Evolutionary conservation across 2,797 vertebrate species (phyloP), one percentile per base, ranked within the genome.

Genomic region (Pteronotus mesoamericanus): DNA sequence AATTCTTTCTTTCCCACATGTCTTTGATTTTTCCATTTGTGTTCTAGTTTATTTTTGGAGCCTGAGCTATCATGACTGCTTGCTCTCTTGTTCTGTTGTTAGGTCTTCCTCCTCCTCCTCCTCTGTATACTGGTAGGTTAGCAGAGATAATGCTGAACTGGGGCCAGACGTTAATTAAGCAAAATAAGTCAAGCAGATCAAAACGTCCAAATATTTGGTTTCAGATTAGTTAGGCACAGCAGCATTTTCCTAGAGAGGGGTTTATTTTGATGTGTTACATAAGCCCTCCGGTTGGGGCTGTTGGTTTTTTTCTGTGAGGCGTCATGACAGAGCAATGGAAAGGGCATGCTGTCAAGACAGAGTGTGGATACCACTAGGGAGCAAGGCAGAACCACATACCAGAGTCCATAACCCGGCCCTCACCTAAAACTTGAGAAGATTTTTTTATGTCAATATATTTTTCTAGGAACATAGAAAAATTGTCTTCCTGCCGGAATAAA

Each of bases 111-210:
- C 29, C 74, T 85, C 48, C 68, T 82, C 61, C 26, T 90, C 42
- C 66, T 79, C 42, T 86, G n/a, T 34, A 55, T 84, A 55, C 55
- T 92, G 77, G n/a, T 55, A 83, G 46, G 14, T 66, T 74, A 90
- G 66, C 34, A 71, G 34, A n/a, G 34, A 84, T 72, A 91, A 92
- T 89, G 57, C 71, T 74, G 42, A 88, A 75, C 26, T 3, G 9
- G 39, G 37, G 69, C 55, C 96, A 96, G 80, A 68, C 97, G 88
- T 90, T 97, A 96, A 95, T 86, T 91, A 97, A 83, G 86, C 74
- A 98, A 96, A 97, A 83, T 55, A 92, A 97, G 66, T 96, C 89
- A 95, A 89, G 82, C 66, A 92, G 96, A 92, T 96, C 18, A 80
- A 93, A 95, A 86, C 46, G 69, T 95, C 61, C 80, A 46, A 80